These are phyloP conservation scores for Herpetotheres cachinnans DNA, from an alignment of 2,113 vertebrate species.

Conservation along the genomic window DNA sequence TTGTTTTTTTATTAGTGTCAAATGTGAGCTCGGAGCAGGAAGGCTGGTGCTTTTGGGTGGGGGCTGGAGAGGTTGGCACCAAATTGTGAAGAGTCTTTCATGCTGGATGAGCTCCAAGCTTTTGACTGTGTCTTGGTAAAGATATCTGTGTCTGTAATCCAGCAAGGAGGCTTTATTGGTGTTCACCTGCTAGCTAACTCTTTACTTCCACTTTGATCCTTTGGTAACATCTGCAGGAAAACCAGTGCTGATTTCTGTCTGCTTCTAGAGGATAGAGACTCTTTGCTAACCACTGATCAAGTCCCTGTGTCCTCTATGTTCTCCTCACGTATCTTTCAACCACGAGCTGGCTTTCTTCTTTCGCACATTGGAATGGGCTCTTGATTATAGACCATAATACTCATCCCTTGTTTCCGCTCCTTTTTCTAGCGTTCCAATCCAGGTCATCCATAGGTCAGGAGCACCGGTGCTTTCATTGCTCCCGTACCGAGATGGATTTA, in stretches of 20 bases:
- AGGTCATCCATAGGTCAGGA: slow-evolving; percentile 74
- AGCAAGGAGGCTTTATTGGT: not conserved
- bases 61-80: not conserved
- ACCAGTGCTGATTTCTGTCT: not conserved
- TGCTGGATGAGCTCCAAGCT: not conserved
- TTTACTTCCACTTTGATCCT: not conserved
- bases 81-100: not conserved
- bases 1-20: not conserved
- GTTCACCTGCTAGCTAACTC: not conserved
- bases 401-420: not conserved
- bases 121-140: not conserved
- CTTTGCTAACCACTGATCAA: not conserved
- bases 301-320: not conserved
- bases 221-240: not conserved
- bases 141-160: not conserved
- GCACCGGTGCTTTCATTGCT: slow-evolving; percentile 76
- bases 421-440: slow-evolving; percentile 68
- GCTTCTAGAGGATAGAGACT: not conserved
- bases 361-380: rapidly evolving
- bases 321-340: not conserved
- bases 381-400: not conserved
- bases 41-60: not conserved
- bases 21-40: not conserved
- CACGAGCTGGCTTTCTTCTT: not conserved
- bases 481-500: slow-evolving; percentile 72